Conservation (phyloP, 2,797 vertebrate species). For the Rhadinocentrus ornatus region DNA sequence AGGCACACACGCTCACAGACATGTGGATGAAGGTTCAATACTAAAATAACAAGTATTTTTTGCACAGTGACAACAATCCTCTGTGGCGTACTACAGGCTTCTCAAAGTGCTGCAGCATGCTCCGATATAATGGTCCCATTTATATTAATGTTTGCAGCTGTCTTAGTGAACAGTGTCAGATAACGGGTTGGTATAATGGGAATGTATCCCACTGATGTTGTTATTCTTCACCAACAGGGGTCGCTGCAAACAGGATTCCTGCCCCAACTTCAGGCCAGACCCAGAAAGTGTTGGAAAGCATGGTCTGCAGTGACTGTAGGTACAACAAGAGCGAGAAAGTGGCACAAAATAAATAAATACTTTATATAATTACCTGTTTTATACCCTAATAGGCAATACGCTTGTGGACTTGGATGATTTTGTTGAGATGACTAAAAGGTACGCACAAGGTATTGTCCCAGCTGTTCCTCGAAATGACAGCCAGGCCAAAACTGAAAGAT, state of each 20-base stretch:
- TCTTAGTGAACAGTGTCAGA: constrained; percentile 44
- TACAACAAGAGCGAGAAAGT: constrained; percentile 8
- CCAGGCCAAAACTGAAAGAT: constrained; percentile 69
- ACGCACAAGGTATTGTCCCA: constrained; percentile 89
- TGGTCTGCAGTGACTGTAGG: constrained; percentile 92
- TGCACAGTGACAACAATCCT: constrained; percentile 20
- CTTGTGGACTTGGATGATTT: constrained; percentile 92
- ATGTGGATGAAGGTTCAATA: neutral
- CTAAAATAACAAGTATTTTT: neutral
- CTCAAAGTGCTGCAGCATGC: neutral
- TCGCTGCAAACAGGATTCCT: constrained; percentile 72
- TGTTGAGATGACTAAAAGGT: constrained; percentile 96
- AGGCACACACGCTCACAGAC: neutral
- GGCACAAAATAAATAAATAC: neutral
- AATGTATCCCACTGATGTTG: constrained; percentile 27
- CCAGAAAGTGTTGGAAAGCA: constrained; percentile 89
- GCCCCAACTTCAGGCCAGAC: constrained; percentile 86
- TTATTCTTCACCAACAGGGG: constrained; percentile 68
- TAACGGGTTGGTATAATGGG: constrained; percentile 34
- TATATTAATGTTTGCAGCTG: constrained; percentile 59
- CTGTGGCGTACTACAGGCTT: neutral
- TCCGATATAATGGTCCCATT: constrained; percentile 13
- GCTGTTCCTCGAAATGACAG: constrained; percentile 71
- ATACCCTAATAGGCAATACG: constrained; percentile 81
- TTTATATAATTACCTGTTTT: neutral